Conservation (phyloP, 2,113 vertebrate genomes). For the Sander vitreus region DNA sequence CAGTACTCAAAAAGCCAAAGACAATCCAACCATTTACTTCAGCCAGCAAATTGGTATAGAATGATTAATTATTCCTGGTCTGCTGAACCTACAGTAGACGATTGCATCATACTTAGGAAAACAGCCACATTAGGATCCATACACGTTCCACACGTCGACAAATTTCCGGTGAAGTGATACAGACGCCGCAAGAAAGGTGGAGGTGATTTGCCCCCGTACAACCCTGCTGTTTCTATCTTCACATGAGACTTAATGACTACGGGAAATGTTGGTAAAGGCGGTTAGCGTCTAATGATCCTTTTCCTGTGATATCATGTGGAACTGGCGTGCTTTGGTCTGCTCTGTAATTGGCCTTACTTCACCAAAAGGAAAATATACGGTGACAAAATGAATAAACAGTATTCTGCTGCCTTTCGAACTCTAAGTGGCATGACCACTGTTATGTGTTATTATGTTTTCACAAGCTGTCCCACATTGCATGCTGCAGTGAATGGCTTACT, state of each 20-base stretch:
- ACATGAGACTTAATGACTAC: slow-evolving; percentile 37
- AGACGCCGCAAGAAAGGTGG: slow-evolving; percentile 1
- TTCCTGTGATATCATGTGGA: slow-evolving; percentile 69
- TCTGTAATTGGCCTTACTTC: slow-evolving; percentile 58
- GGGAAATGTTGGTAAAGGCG: slow-evolving; percentile 51
- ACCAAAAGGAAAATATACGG: slow-evolving; percentile 46
- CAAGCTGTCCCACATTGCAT: background rate
- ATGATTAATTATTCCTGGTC: slow-evolving; percentile 26
- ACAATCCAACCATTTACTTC: too few relatives aligned
- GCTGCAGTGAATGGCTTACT: slow-evolving; percentile 1
- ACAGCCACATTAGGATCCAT: slow-evolving; percentile 24
- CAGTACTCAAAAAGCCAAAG: background rate
- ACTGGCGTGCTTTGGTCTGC: slow-evolving; percentile 32
- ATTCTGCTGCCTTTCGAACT: slow-evolving; percentile 22
- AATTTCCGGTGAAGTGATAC: slow-evolving; percentile 18
- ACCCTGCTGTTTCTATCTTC: slow-evolving; percentile 22
- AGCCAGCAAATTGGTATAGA: slow-evolving; percentile 1
- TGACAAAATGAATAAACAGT: slow-evolving; percentile 46
- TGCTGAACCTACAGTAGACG: slow-evolving; percentile 13
- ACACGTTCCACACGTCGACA: slow-evolving; percentile 26
- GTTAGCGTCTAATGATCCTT: slow-evolving; percentile 60
- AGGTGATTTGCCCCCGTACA: background rate
- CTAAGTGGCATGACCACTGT: slow-evolving; percentile 6
- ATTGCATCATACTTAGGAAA: slow-evolving; percentile 46
- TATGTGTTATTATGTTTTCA: slow-evolving; percentile 21